phyloP scores from a whole-genome alignment of 2,113 vertebrate species.

The Lepus americanus region DNA sequence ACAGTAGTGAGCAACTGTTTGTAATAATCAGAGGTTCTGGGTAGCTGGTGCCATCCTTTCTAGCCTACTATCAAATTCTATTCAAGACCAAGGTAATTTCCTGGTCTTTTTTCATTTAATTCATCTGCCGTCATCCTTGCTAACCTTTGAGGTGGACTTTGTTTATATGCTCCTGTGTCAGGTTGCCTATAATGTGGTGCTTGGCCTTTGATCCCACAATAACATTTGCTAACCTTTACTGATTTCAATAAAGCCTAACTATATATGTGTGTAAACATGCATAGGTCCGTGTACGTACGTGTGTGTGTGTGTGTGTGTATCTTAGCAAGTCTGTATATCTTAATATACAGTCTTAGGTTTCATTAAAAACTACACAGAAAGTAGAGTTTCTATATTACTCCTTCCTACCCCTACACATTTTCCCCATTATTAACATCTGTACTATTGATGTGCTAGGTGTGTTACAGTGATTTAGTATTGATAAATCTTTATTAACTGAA shows the following conservation, averaged over 20 bases:
- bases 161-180: background rate
- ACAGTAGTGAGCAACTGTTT: background rate
- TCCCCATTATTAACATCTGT: background rate
- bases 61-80: background rate
- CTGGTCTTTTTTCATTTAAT: background rate
- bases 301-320: too few relatives aligned
- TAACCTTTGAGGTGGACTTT: background rate
- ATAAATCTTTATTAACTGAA: background rate
- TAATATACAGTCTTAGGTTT: constrained; percentile 1
- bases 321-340: background rate
- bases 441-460: background rate
- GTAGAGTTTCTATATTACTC: background rate
- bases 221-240: background rate
- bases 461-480: background rate
- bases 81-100: background rate
- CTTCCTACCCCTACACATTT: background rate
- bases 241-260: constrained; percentile 6
- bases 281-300: too few relatives aligned
- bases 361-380: background rate
- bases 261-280: background rate
- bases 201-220: background rate
- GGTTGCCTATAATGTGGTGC: background rate
- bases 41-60: background rate
- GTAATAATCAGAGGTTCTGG: background rate
- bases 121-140: background rate